Percentiles rank a stretch among this genome's conserved stretches.
phyloP scores from a whole-genome alignment of 2,888 invertebrate genomes.

The Patella caerulea region DNA sequence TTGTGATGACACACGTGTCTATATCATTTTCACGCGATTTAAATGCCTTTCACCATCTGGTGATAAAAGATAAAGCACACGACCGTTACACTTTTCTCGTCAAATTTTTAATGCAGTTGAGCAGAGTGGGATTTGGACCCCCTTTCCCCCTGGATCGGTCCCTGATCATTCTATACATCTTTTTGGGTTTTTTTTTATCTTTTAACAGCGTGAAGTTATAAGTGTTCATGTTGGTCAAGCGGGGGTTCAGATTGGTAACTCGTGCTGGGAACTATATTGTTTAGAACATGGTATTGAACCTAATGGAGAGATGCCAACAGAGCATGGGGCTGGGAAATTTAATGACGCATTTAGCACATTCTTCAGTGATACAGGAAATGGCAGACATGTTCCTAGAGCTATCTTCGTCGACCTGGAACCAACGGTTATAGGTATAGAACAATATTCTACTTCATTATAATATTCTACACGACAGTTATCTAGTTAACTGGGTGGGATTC shows the following conservation, averaged over 20 bases:
- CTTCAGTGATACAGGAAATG: conserved; percentile 88
- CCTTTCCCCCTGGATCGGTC: no score
- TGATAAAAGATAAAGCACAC: no score
- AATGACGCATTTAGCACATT: conserved; percentile 90
- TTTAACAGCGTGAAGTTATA: conserved; percentile 72
- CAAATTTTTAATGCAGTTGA: no score
- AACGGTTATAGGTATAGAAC: conserved; percentile 86
- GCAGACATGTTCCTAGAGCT: conserved; percentile 93
- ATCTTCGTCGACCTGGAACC: conserved; percentile 97
- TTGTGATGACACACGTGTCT: no score
- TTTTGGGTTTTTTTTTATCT: no score
- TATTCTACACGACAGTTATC: no score
- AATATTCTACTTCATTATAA: background rate
- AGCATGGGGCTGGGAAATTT: conserved; percentile 81
- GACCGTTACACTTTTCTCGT: no score
- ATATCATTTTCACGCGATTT: no score
- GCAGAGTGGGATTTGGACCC: no score
- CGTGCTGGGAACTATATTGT: conserved; percentile 76
- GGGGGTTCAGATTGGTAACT: conserved; percentile 75
- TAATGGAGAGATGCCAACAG: conserved; percentile 78
- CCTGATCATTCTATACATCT: no score
- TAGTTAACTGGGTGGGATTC: background rate
- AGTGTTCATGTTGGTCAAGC: conserved; percentile 74
- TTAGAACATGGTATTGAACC: conserved; percentile 75
- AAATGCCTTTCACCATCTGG: no score